Percentiles rank a stretch among this genome's conserved stretches.
Conservation (phyloP, 2,113 vertebrate genomes). For the Mormyrus iriodes region DNA sequence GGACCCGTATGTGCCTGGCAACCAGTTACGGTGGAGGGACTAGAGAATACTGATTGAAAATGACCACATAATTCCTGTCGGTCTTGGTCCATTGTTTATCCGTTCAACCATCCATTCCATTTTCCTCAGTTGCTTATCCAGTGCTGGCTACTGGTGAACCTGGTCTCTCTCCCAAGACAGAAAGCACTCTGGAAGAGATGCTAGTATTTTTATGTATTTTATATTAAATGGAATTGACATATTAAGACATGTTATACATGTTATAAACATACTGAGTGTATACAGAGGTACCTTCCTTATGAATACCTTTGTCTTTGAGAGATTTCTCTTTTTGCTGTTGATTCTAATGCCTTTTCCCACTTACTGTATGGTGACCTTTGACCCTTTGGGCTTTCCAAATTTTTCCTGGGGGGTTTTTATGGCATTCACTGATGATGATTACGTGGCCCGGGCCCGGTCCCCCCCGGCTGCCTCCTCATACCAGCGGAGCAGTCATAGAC, state of each 20-base stretch:
- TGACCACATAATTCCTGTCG: slow-evolving; percentile 42
- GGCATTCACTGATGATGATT: background rate
- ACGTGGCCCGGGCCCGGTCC: background rate
- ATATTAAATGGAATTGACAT: background rate
- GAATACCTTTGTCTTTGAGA: background rate
- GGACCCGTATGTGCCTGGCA: background rate
- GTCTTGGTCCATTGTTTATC: background rate
- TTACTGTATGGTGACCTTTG: background rate
- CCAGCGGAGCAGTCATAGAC: slow-evolving; percentile 18
- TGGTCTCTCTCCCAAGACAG: background rate
- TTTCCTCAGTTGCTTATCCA: background rate
- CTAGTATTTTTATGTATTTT: background rate
- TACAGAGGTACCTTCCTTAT: background rate
- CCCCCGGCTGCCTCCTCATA: background rate
- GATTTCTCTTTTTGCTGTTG: background rate
- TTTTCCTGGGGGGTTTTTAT: background rate
- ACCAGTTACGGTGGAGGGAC: slow-evolving; percentile 43
- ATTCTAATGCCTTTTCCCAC: background rate
- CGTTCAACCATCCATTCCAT: background rate
- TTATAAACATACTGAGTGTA: slow-evolving; percentile 28
- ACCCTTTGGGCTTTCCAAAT: background rate
- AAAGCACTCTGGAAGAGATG: background rate
- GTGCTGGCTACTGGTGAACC: background rate
- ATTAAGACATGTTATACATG: slow-evolving; percentile 19
- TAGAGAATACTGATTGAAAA: slow-evolving; percentile 42